Base-by-base conservation (phyloP, 2,888 invertebrate genomes). In the Quadroppia sp. region DNA sequence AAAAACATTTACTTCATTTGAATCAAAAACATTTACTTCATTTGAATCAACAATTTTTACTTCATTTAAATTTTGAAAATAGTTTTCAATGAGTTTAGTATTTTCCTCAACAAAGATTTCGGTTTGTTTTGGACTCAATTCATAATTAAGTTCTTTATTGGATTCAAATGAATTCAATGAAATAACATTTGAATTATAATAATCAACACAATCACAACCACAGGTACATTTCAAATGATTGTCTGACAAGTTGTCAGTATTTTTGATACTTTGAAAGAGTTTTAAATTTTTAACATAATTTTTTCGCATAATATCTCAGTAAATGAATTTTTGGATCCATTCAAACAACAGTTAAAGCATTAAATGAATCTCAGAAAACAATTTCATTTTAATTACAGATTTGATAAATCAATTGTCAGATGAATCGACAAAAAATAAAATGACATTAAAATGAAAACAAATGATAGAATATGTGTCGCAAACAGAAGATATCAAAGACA, bases 371-470 rank as follows among this genome's bases (percentile, higher is more conserved):
- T 7, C 36, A 7, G 36, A 36, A 36, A 36, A 36, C 36, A 36
- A 4, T 7, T 36, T 36, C 36, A 36, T 36, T 36, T 7, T 7
- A 36, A 36, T n/a, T n/a, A 36, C 36, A 7, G 36, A 36, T 36
- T 9, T 36, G 36, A 36, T 3, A 23, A 53, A 7, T 23, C 53
- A 53, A 53, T 23, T 53, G 53, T 25, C 53, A 11, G 53, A 53
- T 53, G 53, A 53, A 23, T 53, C 25, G 25, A 53, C 53, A 53
- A 53, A n/a, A n/a, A n/a, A n/a, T n/a, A n/a, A n/a, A 25, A 36
- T 53, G 23, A 25, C n/a, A n/a, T n/a, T n/a, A 53, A 53, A 25
- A 25, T 23, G 3, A 53, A 17, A 9, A 9, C 25, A 53, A 53
- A 45, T 23, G 23, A 53, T 25, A 23, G 23, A 53, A 23, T 13